A percentile compares a stretch with the other conserved stretches of the same genome.
Conservation (phyloP, 2,797 vertebrate species). For the Masticophis lateralis region DNA sequence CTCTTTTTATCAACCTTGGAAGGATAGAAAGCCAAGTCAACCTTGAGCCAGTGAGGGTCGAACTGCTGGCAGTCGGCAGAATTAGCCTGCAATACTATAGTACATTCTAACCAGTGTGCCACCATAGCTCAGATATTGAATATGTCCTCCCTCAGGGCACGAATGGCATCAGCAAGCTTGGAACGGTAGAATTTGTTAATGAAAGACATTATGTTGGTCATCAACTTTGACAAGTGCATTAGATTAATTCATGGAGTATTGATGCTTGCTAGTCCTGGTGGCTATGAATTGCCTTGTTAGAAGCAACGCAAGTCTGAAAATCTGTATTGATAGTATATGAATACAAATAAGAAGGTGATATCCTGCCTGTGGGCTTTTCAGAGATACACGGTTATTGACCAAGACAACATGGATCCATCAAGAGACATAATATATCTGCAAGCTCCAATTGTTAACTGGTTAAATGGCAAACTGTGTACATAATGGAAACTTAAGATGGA, state of each 20-base stretch:
- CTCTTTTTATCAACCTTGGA: too few species aligned
- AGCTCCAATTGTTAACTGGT: too few species aligned
- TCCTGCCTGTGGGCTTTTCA: background rate
- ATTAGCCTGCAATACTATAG: background rate
- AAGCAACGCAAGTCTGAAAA: background rate
- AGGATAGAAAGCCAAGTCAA: too few species aligned
- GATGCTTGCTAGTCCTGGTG: background rate
- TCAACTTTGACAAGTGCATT: background rate
- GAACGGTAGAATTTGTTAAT: background rate
- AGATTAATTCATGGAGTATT: background rate
- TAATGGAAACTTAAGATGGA: background rate
- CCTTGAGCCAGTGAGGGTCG: too few species aligned
- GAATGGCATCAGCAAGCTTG: background rate
- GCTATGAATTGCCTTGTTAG: background rate
- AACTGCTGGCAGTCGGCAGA: background rate
- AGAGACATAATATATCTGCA: background rate
- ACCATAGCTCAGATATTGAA: background rate
- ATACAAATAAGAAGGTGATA: background rate
- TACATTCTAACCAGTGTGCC: background rate
- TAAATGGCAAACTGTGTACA: background rate
- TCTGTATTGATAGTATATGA: background rate
- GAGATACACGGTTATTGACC: background rate
- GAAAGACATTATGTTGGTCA: background rate
- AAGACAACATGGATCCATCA: background rate
- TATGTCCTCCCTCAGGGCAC: background rate